phyloP scores from a whole-genome alignment of 2,888 invertebrate species.

The Meta bourneti region DNA sequence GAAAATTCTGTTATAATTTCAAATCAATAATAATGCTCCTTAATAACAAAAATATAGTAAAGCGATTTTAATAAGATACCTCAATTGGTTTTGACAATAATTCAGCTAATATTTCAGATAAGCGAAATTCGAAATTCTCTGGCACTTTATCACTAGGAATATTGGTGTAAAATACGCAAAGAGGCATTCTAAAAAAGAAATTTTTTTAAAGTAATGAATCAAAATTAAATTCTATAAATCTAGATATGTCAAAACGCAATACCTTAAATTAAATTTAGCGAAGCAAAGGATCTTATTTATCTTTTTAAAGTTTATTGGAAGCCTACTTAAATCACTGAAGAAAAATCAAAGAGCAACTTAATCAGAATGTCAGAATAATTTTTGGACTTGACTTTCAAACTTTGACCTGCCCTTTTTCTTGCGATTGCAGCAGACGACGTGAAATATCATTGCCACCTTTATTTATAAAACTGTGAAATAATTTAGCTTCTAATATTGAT shows the following conservation, averaged over 20 bases:
- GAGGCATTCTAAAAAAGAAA: conserved; percentile 53
- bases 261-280: too few relatives aligned
- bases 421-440: background rate
- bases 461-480: too few relatives aligned
- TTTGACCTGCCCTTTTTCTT: conserved; percentile 26
- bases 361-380: background rate
- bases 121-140: conserved; percentile 48
- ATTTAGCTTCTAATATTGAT: too few relatives aligned
- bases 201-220: background rate
- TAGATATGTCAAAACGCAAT: too few relatives aligned
- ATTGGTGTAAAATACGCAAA: conserved; percentile 72
- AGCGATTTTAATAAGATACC: conserved; percentile 32
- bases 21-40: too few relatives aligned
- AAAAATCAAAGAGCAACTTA: background rate
- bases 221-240: background rate
- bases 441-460: too few relatives aligned
- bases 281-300: background rate
- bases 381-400: conserved; percentile 39
- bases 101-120: conserved; percentile 67
- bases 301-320: background rate
- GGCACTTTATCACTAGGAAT: conserved; percentile 54
- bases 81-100: conserved; percentile 66
- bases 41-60: too few relatives aligned
- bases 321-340: background rate
- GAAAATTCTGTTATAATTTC: too few relatives aligned